Evolutionary conservation across 1,140 invertebrate species (phyloP).

Genomic region (Cepaea nemoralis): DNA sequence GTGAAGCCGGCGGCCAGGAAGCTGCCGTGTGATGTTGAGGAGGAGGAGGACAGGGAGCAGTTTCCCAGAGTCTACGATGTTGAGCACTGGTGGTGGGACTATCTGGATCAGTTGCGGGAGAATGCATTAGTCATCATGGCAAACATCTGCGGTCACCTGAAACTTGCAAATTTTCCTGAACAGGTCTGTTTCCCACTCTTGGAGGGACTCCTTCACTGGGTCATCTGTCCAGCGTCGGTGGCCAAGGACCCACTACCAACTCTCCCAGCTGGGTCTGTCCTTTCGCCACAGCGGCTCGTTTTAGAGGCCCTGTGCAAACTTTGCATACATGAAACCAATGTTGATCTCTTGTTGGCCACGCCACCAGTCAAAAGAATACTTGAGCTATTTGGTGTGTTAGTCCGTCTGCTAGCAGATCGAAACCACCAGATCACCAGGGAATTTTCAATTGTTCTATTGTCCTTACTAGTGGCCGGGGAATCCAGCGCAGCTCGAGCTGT

Average conservation of each 20-base stretch:
- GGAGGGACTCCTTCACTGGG: slow-evolving; percentile 95
- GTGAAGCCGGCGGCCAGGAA: slow-evolving; percentile 49
- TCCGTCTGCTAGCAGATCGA: slow-evolving; percentile 80
- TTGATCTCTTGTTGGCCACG: slow-evolving; percentile 96
- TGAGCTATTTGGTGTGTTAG: slow-evolving; percentile 89
- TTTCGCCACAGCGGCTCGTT: slow-evolving; percentile 92
- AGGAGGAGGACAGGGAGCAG: slow-evolving; percentile 53
- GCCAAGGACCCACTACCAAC: slow-evolving; percentile 92
- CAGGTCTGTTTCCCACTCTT: slow-evolving; percentile 91
- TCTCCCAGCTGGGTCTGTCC: slow-evolving; percentile 70
- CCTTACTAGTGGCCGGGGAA: slow-evolving; percentile 82
- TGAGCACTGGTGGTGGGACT: slow-evolving; percentile 92
- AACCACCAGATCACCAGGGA: slow-evolving; percentile 89
- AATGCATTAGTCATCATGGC: slow-evolving; percentile 93
- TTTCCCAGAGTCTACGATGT: slow-evolving; percentile 50
- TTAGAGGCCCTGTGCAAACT: slow-evolving; percentile 97
- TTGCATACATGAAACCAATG: slow-evolving; percentile 95
- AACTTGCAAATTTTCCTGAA: slow-evolving; percentile 87
- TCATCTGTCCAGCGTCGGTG: slow-evolving; percentile 92
- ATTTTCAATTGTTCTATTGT: slow-evolving; percentile 89
- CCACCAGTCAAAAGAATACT: slow-evolving; percentile 93
- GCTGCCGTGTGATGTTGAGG: slow-evolving; percentile 57
- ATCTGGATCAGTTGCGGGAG: slow-evolving; percentile 90
- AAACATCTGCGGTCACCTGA: slow-evolving; percentile 92
- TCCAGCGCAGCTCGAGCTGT: slow-evolving; percentile 91